Evolutionary conservation across 1,140 invertebrate species (phyloP), one percentile per base, ranked within the genome.

Genomic region (Cydia strobilella): DNA sequence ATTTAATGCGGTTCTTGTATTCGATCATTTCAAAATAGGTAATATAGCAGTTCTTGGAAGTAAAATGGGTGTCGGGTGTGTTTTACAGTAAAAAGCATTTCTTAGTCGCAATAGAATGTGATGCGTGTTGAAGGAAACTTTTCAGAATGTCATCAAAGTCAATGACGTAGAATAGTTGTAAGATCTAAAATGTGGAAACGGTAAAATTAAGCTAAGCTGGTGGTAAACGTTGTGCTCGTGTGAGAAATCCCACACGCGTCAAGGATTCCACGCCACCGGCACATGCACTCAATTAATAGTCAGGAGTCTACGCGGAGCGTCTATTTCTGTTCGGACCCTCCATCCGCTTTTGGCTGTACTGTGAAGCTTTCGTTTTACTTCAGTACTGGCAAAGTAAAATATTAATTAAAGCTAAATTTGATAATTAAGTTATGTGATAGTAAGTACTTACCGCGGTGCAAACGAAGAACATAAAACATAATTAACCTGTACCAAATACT

Each of bases 241-340:
- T 66, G 5, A 66, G 12, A 23, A 66, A 66, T 66, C 63, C 27
- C 63, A 66, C 65, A 69, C 65, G 25, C 65, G 31, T 20, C n/a
- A 39, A 69, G 65, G 31, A 69, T 66, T 31, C 59, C 15, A 18
- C 31, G 18, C n/a, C 62, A 25, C 62, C 7, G 65, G n/a, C 65
- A 69, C 31, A 31, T 69, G 65, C 31, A 39, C 23, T 39, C 65
- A 15, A 69, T 69, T 69, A 69, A 69, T 69, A 69, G 65, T 15
- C 25, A 66, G 65, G 65, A 69, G 65, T 69, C 65, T 69, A 69
- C 65, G 65, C 65, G 35, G 15, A 35, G 65, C 65, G 31, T 42
- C 65, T 69, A 69, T 69, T 69, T 69, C 65, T 69, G 65, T 69
- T 12, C 65, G 65, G 65, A 39, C 35, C 65, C 65, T 39, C 65